A percentile compares a stretch with the other conserved stretches of the same genome.
phyloP scores from a whole-genome alignment of 2,113 vertebrate species.

The Osmerus eperlanus region DNA sequence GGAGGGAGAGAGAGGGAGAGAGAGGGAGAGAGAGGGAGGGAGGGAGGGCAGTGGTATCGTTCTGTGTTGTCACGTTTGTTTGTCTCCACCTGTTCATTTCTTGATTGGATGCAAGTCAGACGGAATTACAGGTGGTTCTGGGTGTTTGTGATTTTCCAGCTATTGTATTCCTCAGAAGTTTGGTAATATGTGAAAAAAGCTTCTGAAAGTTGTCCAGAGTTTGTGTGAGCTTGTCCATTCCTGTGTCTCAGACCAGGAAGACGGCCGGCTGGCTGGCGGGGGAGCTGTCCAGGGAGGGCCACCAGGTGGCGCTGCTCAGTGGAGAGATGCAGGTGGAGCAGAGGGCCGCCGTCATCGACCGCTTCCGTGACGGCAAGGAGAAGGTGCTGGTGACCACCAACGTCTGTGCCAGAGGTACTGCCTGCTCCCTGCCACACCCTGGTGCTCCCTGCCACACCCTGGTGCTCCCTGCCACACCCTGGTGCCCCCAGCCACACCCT shows the following conservation, averaged over 20 bases:
- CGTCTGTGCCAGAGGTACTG: slow-evolving; percentile 90
- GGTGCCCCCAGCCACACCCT: no score
- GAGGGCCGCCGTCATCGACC: slow-evolving; percentile 90
- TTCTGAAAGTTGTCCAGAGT: no score
- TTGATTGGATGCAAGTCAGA: no score
- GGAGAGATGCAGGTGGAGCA: slow-evolving; percentile 99
- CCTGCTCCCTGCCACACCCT: neutral
- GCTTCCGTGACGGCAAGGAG: slow-evolving; percentile 94
- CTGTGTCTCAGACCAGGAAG: slow-evolving; percentile 82
- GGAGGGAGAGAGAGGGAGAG: no score
- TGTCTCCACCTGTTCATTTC: no score
- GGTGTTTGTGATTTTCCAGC: neutral
- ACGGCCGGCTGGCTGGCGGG: slow-evolving; percentile 92
- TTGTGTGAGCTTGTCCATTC: neutral
- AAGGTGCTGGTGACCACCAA: slow-evolving; percentile 98
- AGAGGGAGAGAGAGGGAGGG: no score
- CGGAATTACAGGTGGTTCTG: neutral
- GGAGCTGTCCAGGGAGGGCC: slow-evolving; percentile 89
- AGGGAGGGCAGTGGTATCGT: no score
- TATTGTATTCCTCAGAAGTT: neutral
- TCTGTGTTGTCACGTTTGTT: no score
- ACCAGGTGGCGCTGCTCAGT: slow-evolving; percentile 93
- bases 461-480: no score
- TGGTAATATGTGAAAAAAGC: neutral
- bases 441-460: no score